These are phyloP conservation scores for Maniola jurtina DNA, from an alignment of 1,140 invertebrate genomes.

Conservation along the genomic window DNA sequence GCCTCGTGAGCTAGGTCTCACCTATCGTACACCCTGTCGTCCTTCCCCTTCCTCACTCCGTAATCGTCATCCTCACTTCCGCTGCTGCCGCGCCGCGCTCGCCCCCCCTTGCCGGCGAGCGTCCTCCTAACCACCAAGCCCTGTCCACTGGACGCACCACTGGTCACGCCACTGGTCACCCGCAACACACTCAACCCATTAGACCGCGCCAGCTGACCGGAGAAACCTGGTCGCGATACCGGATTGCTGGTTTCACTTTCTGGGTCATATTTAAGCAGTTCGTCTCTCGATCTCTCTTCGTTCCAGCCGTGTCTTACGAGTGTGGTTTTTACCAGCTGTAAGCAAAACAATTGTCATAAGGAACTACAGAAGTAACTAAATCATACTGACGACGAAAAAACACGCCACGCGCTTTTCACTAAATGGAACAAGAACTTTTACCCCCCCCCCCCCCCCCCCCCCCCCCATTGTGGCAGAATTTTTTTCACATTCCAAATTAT, in stretches of 20 bases:
- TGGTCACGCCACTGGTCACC: conserved; percentile 52
- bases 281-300: conserved; percentile 71
- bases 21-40: conserved; percentile 73
- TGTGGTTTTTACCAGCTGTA: conserved; percentile 69
- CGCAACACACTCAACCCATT: conserved; percentile 54
- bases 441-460: too few relatives aligned
- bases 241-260: conserved; percentile 60
- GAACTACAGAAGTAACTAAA: too few relatives aligned
- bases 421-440: too few relatives aligned
- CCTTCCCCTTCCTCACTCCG: conserved; percentile 66
- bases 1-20: conserved; percentile 21
- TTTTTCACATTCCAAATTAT: too few relatives aligned
- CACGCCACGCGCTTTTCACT: too few relatives aligned
- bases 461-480: too few relatives aligned
- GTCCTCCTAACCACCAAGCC: conserved; percentile 41
- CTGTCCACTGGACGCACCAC: conserved; percentile 24
- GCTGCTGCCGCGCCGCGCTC: conserved; percentile 58
- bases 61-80: conserved; percentile 72
- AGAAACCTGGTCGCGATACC: conserved; percentile 43
- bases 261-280: conserved; percentile 69
- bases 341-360: conserved; percentile 17
- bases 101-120: conserved; percentile 45
- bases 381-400: too few relatives aligned
- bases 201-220: conserved; percentile 33
- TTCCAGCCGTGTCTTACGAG: conserved; percentile 72